Percentiles rank a stretch among this genome's conserved stretches.
These are phyloP conservation scores for Coluber constrictor DNA, from an alignment of 2,797 vertebrate species.

Conservation along the genomic window DNA sequence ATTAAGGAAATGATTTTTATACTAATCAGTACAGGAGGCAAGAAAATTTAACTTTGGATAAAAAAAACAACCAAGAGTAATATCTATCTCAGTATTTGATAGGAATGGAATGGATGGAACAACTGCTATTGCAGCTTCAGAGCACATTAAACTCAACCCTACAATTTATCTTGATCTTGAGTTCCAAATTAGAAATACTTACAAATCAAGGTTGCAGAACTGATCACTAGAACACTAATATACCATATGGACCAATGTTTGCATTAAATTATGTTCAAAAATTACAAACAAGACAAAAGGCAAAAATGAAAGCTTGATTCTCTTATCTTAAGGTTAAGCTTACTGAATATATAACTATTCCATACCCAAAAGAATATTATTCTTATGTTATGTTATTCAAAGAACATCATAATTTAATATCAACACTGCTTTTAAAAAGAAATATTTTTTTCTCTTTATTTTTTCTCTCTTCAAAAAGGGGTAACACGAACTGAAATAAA, in stretches of 20 bases:
- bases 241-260: slow-evolving; percentile 46
- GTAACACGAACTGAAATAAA: neutral
- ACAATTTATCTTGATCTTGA: slow-evolving; percentile 38
- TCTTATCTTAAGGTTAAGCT: slow-evolving; percentile 67
- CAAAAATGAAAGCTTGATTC: slow-evolving; percentile 52
- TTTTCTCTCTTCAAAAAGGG: slow-evolving; percentile 24
- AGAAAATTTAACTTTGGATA: neutral
- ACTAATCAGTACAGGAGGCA: neutral
- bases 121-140: neutral
- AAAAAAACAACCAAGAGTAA: neutral
- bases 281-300: slow-evolving; percentile 60
- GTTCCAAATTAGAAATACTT: slow-evolving; percentile 51
- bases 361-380: slow-evolving; percentile 47
- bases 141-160: slow-evolving; percentile 42
- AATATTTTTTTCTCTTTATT: slow-evolving; percentile 11
- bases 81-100: neutral
- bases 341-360: slow-evolving; percentile 57
- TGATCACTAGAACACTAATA: slow-evolving; percentile 33
- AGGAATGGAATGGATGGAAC: neutral
- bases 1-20: neutral
- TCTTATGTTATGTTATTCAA: slow-evolving; percentile 52
- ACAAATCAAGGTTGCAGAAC: slow-evolving; percentile 45
- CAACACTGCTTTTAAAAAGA: slow-evolving; percentile 52
- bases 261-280: slow-evolving; percentile 58
- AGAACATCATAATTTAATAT: slow-evolving; percentile 57